phyloP scores from a whole-genome alignment of 2,113 vertebrate genomes.

The Solea solea region DNA sequence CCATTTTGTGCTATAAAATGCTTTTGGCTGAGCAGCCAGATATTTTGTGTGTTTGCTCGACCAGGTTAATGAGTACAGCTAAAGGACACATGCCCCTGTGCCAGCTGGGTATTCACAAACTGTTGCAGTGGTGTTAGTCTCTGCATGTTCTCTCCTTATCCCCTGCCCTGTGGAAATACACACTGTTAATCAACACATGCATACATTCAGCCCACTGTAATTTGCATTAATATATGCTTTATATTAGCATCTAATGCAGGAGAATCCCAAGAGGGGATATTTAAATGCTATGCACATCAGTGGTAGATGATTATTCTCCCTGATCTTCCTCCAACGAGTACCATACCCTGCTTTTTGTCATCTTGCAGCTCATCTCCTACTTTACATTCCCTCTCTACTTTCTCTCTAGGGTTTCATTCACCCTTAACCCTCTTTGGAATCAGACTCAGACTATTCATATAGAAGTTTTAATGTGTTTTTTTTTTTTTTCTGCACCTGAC shows the following conservation, averaged over 20 bases:
- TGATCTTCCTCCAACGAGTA: conserved; percentile 13
- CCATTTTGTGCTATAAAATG: neutral
- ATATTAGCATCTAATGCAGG: conserved; percentile 52
- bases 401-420: neutral
- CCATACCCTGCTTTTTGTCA: neutral
- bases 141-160: conserved; percentile 39
- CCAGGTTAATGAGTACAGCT: conserved; percentile 60
- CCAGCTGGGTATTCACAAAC: conserved; percentile 27
- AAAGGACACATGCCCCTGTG: conserved; percentile 34
- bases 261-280: conserved; percentile 21
- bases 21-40: conserved; percentile 4
- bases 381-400: neutral
- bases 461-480: neutral
- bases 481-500: neutral
- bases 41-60: conserved; percentile 35
- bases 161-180: conserved; percentile 31
- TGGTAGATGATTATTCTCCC: conserved; percentile 22
- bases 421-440: neutral
- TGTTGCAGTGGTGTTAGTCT: conserved; percentile 59
- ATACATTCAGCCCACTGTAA: conserved; percentile 48
- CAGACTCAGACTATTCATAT: conserved; percentile 3
- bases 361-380: conserved; percentile 2
- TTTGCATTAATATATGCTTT: conserved; percentile 71
- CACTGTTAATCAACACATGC: conserved; percentile 30
- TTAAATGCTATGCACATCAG: conserved; percentile 49